A percentile compares a stretch with the other conserved stretches of the same genome.
These are phyloP conservation scores for Abrostola tripartita DNA, from an alignment of 2,888 invertebrate genomes.

Conservation along the genomic window DNA sequence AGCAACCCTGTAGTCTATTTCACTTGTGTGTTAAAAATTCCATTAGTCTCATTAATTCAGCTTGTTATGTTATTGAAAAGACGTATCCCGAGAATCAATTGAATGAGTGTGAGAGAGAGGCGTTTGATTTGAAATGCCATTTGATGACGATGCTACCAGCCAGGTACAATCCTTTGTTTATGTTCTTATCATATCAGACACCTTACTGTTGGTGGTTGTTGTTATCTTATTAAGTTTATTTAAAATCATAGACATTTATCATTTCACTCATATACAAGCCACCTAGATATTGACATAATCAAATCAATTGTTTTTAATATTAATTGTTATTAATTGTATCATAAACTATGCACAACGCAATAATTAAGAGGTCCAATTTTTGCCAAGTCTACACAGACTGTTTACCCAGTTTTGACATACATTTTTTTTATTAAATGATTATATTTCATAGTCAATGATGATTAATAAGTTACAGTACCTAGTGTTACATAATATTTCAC, in stretches of 20 bases:
- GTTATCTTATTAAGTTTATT: background rate
- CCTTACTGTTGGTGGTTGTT: background rate
- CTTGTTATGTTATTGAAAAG: constrained; percentile 82
- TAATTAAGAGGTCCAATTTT: no score
- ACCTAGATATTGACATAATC: no score
- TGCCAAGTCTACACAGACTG: no score
- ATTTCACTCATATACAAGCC: background rate
- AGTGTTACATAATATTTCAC: no score
- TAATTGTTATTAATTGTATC: no score
- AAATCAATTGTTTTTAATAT: no score
- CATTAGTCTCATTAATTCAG: constrained; percentile 79
- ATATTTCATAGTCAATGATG: no score
- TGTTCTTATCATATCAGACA: background rate
- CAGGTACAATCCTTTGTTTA: constrained; percentile 68
- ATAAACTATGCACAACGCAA: no score
- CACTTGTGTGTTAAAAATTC: constrained; percentile 79
- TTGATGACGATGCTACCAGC: constrained; percentile 80
- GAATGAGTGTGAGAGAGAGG: constrained; percentile 75
- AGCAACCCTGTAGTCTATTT: constrained; percentile 81
- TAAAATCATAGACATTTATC: background rate
- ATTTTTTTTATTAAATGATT: no score
- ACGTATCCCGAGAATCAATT: constrained; percentile 76
- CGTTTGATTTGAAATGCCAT: constrained; percentile 73
- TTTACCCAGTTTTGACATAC: no score
- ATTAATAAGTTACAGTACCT: no score